A percentile compares a stretch with the other conserved stretches of the same genome.
These are phyloP conservation scores for Aricia artaxerxes DNA, from an alignment of 2,888 invertebrate genomes.

Conservation along the genomic window DNA sequence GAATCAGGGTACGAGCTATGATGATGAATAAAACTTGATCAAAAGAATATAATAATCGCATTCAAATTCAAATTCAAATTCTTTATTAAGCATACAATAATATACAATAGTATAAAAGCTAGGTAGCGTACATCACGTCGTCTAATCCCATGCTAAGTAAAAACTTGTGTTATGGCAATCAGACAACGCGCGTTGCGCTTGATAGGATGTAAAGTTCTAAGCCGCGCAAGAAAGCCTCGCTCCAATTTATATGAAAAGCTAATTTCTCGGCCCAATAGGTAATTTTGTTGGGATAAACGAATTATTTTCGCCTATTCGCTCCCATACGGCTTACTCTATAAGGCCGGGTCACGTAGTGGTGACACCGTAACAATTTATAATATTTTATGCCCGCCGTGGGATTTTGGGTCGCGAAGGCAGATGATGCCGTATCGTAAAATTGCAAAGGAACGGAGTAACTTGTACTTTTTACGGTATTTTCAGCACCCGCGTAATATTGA, in stretches of 20 bases:
- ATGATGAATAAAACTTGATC: neutral
- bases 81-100: no score
- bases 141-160: no score
- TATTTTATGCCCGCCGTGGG: conserved; percentile 8
- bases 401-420: neutral
- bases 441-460: neutral
- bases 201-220: conserved; percentile 35
- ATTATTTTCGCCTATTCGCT: conserved; percentile 60
- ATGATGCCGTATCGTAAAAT: conserved; percentile 3
- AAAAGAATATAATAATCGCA: neutral
- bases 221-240: conserved; percentile 36
- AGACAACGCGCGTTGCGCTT: neutral
- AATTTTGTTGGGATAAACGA: conserved; percentile 59
- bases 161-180: no score
- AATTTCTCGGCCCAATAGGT: conserved; percentile 59
- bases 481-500: neutral
- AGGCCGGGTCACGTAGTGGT: conserved; percentile 37
- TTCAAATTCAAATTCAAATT: no score
- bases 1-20: neutral
- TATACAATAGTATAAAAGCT: no score
- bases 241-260: conserved; percentile 49
- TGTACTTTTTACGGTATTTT: conserved; percentile 12
- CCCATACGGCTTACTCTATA: conserved; percentile 38
- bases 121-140: no score
- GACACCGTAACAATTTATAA: conserved; percentile 31